Percentiles rank a stretch among this genome's conserved stretches.
These are phyloP conservation scores for Podiceps cristatus DNA, from an alignment of 2,113 vertebrate species.

Conservation along the genomic window DNA sequence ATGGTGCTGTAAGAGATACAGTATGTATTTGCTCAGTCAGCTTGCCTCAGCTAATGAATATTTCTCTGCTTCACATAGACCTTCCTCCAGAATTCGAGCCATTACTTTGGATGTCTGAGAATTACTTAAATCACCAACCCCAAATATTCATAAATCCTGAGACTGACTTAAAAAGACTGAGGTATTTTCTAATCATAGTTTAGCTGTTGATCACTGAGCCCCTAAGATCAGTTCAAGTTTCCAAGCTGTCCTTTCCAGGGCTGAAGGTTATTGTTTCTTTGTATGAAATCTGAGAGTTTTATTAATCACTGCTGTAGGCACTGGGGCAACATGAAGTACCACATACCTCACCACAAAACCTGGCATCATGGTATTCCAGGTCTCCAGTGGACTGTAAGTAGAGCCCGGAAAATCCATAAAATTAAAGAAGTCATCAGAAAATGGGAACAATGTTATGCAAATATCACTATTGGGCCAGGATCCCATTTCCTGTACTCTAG, in stretches of 20 bases:
- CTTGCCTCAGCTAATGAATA: too few relatives aligned
- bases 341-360: background rate
- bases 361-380: fast-evolving
- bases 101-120: too few relatives aligned
- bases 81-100: too few relatives aligned
- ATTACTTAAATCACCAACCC: too few relatives aligned
- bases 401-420: background rate
- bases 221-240: background rate
- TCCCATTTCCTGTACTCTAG: background rate
- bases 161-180: too few relatives aligned
- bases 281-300: background rate
- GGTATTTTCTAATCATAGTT: background rate
- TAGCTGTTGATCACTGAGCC: fast-evolving
- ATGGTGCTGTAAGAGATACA: too few relatives aligned
- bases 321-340: fast-evolving
- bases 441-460: background rate
- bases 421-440: background rate
- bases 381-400: background rate
- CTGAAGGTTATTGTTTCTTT: background rate
- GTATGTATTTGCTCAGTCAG: too few relatives aligned
- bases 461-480: background rate
- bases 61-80: too few relatives aligned
- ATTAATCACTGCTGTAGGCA: background rate
- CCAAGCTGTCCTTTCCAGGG: background rate
- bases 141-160: too few relatives aligned